Evolutionary conservation across 2,888 invertebrate genomes (phyloP), one percentile per base, ranked within the genome.

Genomic region (Thumatha senex): DNA sequence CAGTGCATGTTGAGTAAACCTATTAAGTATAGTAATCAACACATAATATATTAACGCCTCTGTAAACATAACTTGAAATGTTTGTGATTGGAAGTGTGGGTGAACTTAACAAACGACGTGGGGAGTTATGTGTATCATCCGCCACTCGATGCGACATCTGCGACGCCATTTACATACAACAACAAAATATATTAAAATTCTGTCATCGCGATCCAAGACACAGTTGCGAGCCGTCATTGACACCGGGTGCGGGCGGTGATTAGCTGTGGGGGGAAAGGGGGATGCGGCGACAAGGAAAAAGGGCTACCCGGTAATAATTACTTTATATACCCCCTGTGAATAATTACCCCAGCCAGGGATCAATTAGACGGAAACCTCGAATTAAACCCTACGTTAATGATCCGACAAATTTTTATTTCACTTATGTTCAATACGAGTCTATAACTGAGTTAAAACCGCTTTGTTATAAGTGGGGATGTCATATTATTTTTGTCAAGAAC

Each of bases 111-210:
- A 62, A 69, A 66, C 57, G 61, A 69, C 61, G 65, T 64, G 63
- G 60, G 63, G 59, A 65, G 54, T 64, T 56, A 62, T 56, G 60
- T 57, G 64, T 64, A 58, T 64, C 64, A 72, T 70, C 61, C 67
- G 59, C 51, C 54, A 61, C 57, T 67, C 54, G 56, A 63, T 56
- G 54, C 59, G 61, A 66, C 75, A 86, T 82, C 84, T 84, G 84
- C 79, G 80, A 71, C 74, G 59, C 70, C 74, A 86, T 90, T 89
- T 87, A 86, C 89, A 90, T 89, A 84, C 80, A 78, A 81, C 86
- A 83, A 77, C 81, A 82, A 86, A 87, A 88, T 88, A 89, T 89
- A 90, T 90, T 90, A 90, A 90, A 90, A 90, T 85, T 67, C 89
- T 89, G 90, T 89, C 89, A 89, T 78, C 85, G 76, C 76, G 76